A percentile compares a stretch with the other conserved stretches of the same genome.
phyloP scores from a whole-genome alignment of 37 sponge, comb jelly and placozoan species.

The Axinella damicornis region DNA sequence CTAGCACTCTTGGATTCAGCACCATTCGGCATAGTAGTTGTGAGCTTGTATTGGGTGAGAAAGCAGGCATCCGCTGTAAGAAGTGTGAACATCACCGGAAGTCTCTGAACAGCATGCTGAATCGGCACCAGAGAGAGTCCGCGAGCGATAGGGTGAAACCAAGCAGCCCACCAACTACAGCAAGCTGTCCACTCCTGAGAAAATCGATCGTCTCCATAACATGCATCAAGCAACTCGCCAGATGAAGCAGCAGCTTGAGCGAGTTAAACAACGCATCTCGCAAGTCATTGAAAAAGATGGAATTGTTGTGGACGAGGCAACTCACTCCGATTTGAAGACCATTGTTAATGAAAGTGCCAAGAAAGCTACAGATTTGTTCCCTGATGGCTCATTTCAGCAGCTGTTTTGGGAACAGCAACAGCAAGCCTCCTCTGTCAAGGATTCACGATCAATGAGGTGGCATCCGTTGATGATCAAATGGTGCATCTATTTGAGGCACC shows the following conservation, averaged over 20 bases:
- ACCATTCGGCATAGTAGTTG: constrained; percentile 14
- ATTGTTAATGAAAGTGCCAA: neutral
- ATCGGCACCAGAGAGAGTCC: neutral
- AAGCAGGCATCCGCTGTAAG: neutral
- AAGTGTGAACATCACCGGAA: neutral
- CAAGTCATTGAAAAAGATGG: neutral
- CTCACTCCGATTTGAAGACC: neutral
- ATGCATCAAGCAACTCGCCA: neutral
- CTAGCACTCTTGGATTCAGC: neutral
- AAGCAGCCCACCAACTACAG: constrained; percentile 20
- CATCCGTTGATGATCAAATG: constrained; percentile 26
- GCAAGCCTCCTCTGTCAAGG: constrained; percentile 7
- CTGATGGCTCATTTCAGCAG: constrained; percentile 16
- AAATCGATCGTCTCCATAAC: neutral
- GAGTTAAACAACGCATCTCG: neutral
- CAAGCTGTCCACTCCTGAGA: neutral
- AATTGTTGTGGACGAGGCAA: neutral
- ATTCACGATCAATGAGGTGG: constrained; percentile 2
- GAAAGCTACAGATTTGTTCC: neutral
- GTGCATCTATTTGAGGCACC: constrained; percentile 32
- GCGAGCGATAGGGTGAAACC: neutral
- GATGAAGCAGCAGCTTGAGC: neutral
- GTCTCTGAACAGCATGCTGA: neutral
- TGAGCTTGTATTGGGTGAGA: neutral
- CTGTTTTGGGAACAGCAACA: constrained; percentile 36